These are phyloP conservation scores for Eudyptes chrysolophus DNA, from an alignment of 2,113 vertebrate genomes.

Conservation along the genomic window DNA sequence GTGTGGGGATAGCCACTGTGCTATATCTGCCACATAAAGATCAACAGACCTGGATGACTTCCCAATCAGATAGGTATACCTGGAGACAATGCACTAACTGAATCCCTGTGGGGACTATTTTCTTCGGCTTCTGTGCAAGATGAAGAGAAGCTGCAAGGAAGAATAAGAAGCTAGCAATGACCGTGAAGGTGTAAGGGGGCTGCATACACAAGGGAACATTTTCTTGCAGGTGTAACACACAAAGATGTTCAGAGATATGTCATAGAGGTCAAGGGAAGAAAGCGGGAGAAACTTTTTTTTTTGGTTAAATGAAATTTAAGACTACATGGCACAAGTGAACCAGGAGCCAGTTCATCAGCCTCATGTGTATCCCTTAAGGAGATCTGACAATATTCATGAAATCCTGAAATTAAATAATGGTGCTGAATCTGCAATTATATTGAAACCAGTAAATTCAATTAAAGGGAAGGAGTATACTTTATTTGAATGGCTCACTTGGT, in stretches of 20 bases:
- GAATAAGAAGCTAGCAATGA: background rate
- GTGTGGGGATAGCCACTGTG: too few relatives aligned
- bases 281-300: background rate
- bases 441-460: conserved; percentile 13
- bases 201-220: background rate
- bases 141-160: background rate
- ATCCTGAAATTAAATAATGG: conserved; percentile 25
- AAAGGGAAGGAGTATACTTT: background rate
- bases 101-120: background rate
- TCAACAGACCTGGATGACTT: background rate
- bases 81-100: background rate
- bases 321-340: background rate
- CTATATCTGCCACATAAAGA: background rate
- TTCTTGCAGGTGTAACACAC: background rate
- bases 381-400: conserved; percentile 22
- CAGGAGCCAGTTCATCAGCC: background rate
- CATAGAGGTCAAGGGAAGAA: background rate
- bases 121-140: background rate
- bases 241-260: background rate
- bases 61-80: background rate
- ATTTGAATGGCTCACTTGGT: conserved; percentile 12
- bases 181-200: background rate
- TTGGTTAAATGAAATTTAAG: background rate
- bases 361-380: background rate
- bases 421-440: conserved; percentile 5